Evolutionary conservation across 2,113 vertebrate species (phyloP), one percentile per base, ranked within the genome.

Genomic region (Harpagus bidentatus): DNA sequence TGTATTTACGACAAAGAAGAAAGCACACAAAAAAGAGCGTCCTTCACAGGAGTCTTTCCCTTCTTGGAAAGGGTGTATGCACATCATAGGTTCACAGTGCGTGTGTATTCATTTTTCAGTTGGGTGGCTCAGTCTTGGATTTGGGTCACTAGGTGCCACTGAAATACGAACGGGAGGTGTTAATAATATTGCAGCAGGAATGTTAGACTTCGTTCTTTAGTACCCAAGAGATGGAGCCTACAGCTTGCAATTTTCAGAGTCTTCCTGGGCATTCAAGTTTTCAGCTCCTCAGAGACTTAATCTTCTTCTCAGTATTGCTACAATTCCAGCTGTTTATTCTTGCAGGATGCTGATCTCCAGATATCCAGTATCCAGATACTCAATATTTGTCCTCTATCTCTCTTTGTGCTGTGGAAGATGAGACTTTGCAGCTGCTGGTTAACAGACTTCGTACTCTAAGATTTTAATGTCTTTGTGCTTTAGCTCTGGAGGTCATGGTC

Each of bases 371-470:
- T 82, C 61, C 45, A 94, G 61, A 78, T 77, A 90, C 40, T 82
- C 18, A 58, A 0, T 85, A 80, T 94, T 90, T 96, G 69, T 89
- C 72, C 73, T 84, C 38, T 95, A 2, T 72, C 56, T 82, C 53
- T 86, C 52, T 95, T 90, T 79, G 61, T 87, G 81, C 81, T 4
- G 2, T 83, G 86, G 77, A 97, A 95, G 86, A 85, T 94, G 86
- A 95, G 88, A 92, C 82, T 88, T 93, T 72, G 86, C 94, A 94
- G 93, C 94, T 97, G 95, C 86, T 85, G 53, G 62, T 82, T 94
- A 85, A 48, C 56, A 58, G 78, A 86, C 32, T 94, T 97, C 69
- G 65, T 85, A 34, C 42, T 56, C 65, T 28, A 13, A 92, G 62
- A 58, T 88, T 87, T 78, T 80, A 80, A 93, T 13, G 7, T 87